phyloP scores from a whole-genome alignment of 1,140 invertebrate genomes.

The Scylla paramamosain region DNA sequence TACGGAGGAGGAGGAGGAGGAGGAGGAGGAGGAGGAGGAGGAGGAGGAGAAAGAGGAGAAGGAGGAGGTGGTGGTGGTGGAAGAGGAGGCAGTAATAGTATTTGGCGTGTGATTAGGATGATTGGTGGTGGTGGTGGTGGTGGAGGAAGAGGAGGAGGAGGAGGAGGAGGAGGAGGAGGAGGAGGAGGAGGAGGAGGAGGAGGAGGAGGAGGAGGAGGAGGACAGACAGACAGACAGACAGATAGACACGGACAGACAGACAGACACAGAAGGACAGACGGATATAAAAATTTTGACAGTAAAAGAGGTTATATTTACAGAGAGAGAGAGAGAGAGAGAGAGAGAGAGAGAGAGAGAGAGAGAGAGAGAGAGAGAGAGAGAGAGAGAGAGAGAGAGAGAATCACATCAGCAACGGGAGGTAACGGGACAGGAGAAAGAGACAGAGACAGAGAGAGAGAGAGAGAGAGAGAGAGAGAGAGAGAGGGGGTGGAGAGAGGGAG shows the following conservation, averaged over 20 bases:
- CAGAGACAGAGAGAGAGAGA: background rate
- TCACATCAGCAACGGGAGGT: too few relatives aligned
- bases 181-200: background rate
- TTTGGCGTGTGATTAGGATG: too few relatives aligned
- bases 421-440: too few relatives aligned
- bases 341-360: background rate
- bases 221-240: conserved; percentile 12
- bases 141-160: background rate
- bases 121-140: too few relatives aligned
- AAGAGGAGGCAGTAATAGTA: background rate
- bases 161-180: background rate
- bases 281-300: too few relatives aligned
- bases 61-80: background rate
- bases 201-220: background rate
- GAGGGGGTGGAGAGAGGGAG: too few relatives aligned
- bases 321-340: background rate
- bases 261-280: background rate
- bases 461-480: too few relatives aligned
- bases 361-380: too few relatives aligned
- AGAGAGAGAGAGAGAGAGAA: too few relatives aligned
- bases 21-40: background rate
- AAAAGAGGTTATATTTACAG: background rate
- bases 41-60: background rate
- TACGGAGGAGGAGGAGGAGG: background rate
- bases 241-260: background rate